Base-by-base conservation (phyloP, 2,113 vertebrate genomes). In the Gymnocephalus cernua region DNA sequence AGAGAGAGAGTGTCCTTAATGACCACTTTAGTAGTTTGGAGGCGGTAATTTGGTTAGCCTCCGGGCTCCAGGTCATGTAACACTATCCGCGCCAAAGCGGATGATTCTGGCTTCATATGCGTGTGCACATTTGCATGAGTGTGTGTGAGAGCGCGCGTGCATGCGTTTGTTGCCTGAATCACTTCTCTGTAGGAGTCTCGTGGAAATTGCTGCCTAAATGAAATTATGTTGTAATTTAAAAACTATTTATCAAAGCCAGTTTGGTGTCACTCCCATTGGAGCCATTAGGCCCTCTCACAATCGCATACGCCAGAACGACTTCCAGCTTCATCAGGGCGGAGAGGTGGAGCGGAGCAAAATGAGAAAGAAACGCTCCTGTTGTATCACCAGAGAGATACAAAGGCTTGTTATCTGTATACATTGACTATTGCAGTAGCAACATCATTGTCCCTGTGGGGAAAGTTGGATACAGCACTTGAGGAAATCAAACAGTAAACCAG, bases 191-290 rank as follows among this genome's bases (percentile, higher is more conserved):
- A 89, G 91, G 93, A 95, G 93, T 92, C 86, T 84, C 91, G 93
- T 95, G 94, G 93, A 95, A 95, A 95, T 95, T 95, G 94, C 92
- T 85, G 86, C 82, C 83, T 65, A 93, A 95, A 95, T 95, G 72
- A 91, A 94, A 95, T 95, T 95, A 95, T 90, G 90, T 93, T 94
- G 94, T 93, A 95, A 95, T 95, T 95, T 95, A 95, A 95, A 95
- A 95, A 95, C 94, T 95, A 95, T 95, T 95, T 94, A 95, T 95
- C 94, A 95, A 94, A 94, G 93, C 89, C 91, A 90, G 88, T 91
- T 93, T 94, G 92, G 93, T 94, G 92, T 94, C 94, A 93, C 90
- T 94, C 92, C 92, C 91, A 89, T 83, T 90, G 92, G 92, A 93
- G 88, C 89, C 90, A 89, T 94, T 94, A 91, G 88, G 82, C 77